Base-by-base conservation (phyloP, 2,113 vertebrate species). In the Caranx melampygus region DNA sequence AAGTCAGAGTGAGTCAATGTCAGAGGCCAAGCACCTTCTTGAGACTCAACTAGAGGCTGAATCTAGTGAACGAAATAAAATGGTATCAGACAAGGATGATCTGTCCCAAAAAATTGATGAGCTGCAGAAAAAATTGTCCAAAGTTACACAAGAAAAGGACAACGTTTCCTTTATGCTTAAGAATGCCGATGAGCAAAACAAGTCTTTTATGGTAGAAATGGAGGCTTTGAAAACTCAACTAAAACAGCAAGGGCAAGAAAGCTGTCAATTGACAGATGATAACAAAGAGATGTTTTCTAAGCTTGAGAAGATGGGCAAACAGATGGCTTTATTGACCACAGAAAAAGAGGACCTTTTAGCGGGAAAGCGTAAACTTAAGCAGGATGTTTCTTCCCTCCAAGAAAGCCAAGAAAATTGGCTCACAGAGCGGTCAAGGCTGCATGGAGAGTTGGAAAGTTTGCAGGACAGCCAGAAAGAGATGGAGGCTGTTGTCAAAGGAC, bases 311-410 rank as follows among this genome's bases (percentile, higher is more conserved):
- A 84, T 95, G 64, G 92, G 82, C 51, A 91, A 76, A 6, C 93
- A 94, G 34, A 87, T 94, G 12, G 66, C 52, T 3, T 9, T 74
- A 3, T 20, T 97, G 82, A 91, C 90, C n/a, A 85, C 84, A 52
- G 95, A 96, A 35, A 95, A 96, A 63, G 82, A 88, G 0, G 89
- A 94, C 4, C 84, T 96, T 15, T 88, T 95, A 76, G 91, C 87
- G 3, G 63, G 85, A 16, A 90, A 94, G 37, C 34, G 75, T 74
- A 85, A 31, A 16, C 62, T 96, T 52, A 94, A 91, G 18, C 67
- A 92, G 71, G 94, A 94, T 16, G 65, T 97, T 4, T 89, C 88
- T 1, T 87, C 95, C 12, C 93, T 97, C 2, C 88, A 47, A 1
- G 67, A 73, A 0, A 87, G 81, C 15, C 84, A 95, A 0, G 85